Evolutionary conservation across 2,113 vertebrate species (phyloP), one percentile per base, ranked within the genome.

Genomic region (Hoplias malabaricus): DNA sequence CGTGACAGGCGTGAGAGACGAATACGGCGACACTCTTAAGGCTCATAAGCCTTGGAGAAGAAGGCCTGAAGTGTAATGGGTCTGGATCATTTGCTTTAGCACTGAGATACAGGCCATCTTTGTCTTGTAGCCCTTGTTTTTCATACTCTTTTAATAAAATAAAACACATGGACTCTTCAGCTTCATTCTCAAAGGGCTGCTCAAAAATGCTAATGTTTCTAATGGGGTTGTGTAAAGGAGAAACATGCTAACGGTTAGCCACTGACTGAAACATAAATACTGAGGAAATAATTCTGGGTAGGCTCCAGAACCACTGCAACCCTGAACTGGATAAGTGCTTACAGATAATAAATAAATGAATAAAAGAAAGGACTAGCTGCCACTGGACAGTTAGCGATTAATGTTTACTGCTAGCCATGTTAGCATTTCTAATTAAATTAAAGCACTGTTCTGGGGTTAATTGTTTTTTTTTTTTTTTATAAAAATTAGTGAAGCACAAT

Each of bases 21-120:
- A 73, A 73, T 90, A 87, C 89, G 84, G 89, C 83, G 85, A 42
- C 38, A 72, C 67, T 69, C 85, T 86, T 84, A 86, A 90, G 90
- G 90, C 90, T 90, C 88, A 84, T 91, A 92, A 93, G 88, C 91
- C 89, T 75, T 82, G 63, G 85, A 90, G 88, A 91, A 92, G 91
- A 91, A 91, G 90, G 90, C 86, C 87, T 88, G 33, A 53, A 65
- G 23, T 62, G 14, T 57, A 79, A 72, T 76, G 46, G 50, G 42
- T 12, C 72, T n/a, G 66, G 71, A 79, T 82, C 56, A 67, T 59
- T 11, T 48, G 53, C 71, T 50, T 40, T 29, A n/a, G 31, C 40
- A n/a, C 66, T 36, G 29, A 76, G 46, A 75, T 75, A 48, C 7
- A 3, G 21, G 11, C 19, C 19, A 4, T 65, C 19, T 16, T 33